phyloP scores from a whole-genome alignment of 2,797 vertebrate genomes.

The Sebastes dallii region DNA sequence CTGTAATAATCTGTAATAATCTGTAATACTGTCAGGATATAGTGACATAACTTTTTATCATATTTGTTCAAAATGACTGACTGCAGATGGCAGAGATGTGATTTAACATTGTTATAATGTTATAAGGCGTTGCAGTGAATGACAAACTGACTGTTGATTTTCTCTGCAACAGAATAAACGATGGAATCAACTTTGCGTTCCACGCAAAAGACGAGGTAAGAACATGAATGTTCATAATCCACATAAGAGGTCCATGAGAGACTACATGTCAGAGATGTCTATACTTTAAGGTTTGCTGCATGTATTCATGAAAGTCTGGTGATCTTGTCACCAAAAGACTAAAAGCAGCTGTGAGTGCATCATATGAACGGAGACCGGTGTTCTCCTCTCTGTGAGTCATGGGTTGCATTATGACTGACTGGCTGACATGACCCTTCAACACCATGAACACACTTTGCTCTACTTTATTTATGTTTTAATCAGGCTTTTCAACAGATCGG shows the following conservation, averaged over 20 bases:
- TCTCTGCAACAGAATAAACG: slow-evolving; percentile 81
- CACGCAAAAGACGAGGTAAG: slow-evolving; percentile 96
- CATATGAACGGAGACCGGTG: too few species aligned
- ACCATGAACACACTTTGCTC: neutral
- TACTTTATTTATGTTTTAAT: neutral
- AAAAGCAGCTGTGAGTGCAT: too few species aligned
- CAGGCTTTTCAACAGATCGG: neutral
- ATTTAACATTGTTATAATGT: neutral
- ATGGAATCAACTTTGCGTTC: slow-evolving; percentile 91
- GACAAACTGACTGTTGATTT: slow-evolving; percentile 41
- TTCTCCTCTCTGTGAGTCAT: neutral
- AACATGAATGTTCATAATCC: neutral
- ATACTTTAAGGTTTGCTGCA: neutral
- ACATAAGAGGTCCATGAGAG: neutral
- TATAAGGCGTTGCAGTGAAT: neutral
- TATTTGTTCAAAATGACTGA: too few species aligned
- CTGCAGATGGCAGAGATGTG: neutral
- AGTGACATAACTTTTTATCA: too few species aligned
- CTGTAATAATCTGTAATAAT: too few species aligned
- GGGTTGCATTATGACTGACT: neutral
- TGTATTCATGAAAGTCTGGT: neutral
- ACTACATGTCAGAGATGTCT: neutral
- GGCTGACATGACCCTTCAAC: too few species aligned
- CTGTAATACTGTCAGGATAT: too few species aligned
- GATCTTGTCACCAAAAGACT: neutral